Conservation (phyloP, 2,888 invertebrate genomes). For the Microplitis manilae region DNA sequence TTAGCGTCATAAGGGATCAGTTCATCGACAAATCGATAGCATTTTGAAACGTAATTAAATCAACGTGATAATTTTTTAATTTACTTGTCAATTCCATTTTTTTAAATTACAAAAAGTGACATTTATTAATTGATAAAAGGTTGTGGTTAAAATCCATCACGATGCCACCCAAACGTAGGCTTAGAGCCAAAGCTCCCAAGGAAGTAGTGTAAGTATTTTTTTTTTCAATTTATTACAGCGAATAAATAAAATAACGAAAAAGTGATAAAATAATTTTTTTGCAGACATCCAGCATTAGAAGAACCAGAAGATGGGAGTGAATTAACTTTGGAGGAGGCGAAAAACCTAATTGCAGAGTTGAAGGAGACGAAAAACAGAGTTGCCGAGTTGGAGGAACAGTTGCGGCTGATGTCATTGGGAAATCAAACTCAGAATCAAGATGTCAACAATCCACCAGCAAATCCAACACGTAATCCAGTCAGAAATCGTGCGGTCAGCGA, state of each 20-base stretch:
- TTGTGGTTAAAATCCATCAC: neutral
- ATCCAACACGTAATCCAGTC: neutral
- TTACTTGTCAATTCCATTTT: neutral
- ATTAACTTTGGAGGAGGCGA: neutral
- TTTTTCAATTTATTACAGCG: neutral
- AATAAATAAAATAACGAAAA: neutral
- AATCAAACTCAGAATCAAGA: conserved; percentile 18
- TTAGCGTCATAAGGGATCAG: no score
- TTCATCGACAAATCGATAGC: no score
- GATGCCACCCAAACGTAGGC: neutral
- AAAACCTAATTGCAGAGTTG: neutral
- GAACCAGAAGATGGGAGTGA: neutral
- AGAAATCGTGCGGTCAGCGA: neutral
- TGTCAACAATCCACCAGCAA: conserved; percentile 9
- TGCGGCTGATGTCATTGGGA: conserved; percentile 45
- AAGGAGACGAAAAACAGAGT: conserved; percentile 29
- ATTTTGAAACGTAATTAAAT: no score
- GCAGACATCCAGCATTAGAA: neutral
- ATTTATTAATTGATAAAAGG: neutral
- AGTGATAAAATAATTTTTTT: neutral
- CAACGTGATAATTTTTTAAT: neutral
- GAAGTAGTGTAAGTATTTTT: neutral
- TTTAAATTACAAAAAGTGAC: neutral
- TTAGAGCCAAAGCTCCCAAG: neutral
- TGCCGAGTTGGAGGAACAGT: conserved; percentile 47